These are phyloP conservation scores for Bombus sibiricus DNA, from an alignment of 1,140 invertebrate genomes.

Conservation along the genomic window DNA sequence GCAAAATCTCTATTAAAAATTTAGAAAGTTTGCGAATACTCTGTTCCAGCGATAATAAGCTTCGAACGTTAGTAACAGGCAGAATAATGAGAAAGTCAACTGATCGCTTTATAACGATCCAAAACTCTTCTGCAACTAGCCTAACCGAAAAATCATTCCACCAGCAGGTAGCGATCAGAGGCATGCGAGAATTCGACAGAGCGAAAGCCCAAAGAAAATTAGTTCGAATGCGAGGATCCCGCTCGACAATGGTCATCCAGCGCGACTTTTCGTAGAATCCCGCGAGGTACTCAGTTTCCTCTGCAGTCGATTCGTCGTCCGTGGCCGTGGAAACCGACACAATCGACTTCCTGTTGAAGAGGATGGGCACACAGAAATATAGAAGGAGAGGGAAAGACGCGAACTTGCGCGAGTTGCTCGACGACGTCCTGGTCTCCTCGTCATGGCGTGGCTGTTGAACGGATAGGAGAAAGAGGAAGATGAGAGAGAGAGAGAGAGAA, in stretches of 20 bases:
- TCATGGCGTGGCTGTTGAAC: conserved; percentile 2
- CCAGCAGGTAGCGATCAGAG: background rate
- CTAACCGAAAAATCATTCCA: background rate
- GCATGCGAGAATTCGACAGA: background rate
- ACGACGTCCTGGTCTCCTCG: background rate
- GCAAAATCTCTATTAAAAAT: no score
- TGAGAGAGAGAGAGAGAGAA: background rate
- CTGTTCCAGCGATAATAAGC: no score
- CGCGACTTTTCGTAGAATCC: conserved; percentile 52
- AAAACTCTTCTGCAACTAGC: background rate
- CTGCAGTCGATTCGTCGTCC: conserved; percentile 14
- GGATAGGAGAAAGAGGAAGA: background rate
- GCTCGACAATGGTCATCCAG: conserved; percentile 58
- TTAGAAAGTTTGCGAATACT: no score
- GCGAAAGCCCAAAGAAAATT: conserved; percentile 42
- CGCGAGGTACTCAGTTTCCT: conserved; percentile 25
- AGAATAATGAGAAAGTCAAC: background rate
- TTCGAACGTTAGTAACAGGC: no score
- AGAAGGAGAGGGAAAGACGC: background rate
- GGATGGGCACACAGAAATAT: background rate
- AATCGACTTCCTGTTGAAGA: conserved; percentile 55
- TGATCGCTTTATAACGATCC: background rate
- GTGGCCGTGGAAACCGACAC: conserved; percentile 45
- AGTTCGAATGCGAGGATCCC: background rate
- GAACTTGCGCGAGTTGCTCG: conserved; percentile 2